These are phyloP conservation scores for Herminia tarsipennalis DNA, from an alignment of 2,888 invertebrate species.

Conservation along the genomic window DNA sequence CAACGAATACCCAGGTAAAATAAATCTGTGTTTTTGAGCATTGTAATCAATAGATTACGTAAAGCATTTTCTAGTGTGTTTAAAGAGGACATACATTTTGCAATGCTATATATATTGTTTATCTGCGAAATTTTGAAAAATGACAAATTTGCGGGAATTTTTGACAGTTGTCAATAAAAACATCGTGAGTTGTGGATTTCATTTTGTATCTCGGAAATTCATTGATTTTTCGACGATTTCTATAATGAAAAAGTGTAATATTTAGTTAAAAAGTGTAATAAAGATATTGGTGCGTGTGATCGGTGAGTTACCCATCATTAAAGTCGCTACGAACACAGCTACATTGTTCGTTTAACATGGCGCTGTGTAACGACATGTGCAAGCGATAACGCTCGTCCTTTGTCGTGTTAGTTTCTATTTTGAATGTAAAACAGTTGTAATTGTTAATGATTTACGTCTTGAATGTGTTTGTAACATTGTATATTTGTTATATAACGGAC, in stretches of 20 bases:
- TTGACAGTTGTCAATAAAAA: slow-evolving; percentile 83
- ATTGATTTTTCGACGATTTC: slow-evolving; percentile 43
- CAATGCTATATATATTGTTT: slow-evolving; percentile 19
- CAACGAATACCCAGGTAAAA: neutral
- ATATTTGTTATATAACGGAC: slow-evolving; percentile 64
- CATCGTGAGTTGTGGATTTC: slow-evolving; percentile 65
- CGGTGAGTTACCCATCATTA: slow-evolving; percentile 64
- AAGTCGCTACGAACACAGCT: slow-evolving; percentile 51
- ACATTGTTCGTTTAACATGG: slow-evolving; percentile 76
- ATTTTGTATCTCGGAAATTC: slow-evolving; percentile 50
- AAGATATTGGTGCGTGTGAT: slow-evolving; percentile 55
- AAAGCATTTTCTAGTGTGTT: slow-evolving; percentile 4
- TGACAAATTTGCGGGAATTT: slow-evolving; percentile 80
- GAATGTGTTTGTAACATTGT: slow-evolving; percentile 58
- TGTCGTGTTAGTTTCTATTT: slow-evolving; percentile 67
- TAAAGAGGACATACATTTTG: slow-evolving; percentile 18
- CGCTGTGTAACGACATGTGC: slow-evolving; percentile 80
- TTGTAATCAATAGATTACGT: slow-evolving; percentile 1
- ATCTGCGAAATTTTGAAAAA: slow-evolving; percentile 32
- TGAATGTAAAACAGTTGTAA: slow-evolving; percentile 50
- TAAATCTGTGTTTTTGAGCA: slow-evolving; percentile 7
- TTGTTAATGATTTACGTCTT: slow-evolving; percentile 56
- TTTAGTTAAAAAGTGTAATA: slow-evolving; percentile 33
- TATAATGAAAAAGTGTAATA: slow-evolving; percentile 33
- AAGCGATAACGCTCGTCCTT: slow-evolving; percentile 74